Evolutionary conservation across 2,888 invertebrate species (phyloP).

Genomic region (Halictus quadricinctus): DNA sequence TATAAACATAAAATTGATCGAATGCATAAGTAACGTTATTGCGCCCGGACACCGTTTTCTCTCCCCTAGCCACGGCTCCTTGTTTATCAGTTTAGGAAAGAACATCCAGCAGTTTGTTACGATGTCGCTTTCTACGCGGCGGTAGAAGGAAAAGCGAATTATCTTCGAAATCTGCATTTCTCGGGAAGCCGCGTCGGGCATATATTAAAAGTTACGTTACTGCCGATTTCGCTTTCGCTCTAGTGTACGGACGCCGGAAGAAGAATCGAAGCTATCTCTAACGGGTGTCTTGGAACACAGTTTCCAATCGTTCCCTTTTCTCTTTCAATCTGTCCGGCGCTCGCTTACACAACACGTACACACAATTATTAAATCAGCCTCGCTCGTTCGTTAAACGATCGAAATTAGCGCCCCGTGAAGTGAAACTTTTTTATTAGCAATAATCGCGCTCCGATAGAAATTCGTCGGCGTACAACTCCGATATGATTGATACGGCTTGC

Average conservation of each 20-base stretch:
- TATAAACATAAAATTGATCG: neutral
- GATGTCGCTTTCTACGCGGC: constrained; percentile 34
- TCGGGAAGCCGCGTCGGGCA: constrained; percentile 32
- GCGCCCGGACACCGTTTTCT: neutral
- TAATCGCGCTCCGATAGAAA: constrained; percentile 2
- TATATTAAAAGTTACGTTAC: constrained; percentile 50
- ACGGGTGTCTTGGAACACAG: constrained; percentile 38
- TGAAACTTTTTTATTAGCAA: constrained; percentile 3
- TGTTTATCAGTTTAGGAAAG: neutral
- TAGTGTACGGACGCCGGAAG: constrained; percentile 33
- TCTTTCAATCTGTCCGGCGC: neutral
- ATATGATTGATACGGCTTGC: constrained; percentile 68
- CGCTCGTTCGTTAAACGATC: neutral
- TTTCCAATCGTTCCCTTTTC: neutral
- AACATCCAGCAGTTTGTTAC: neutral
- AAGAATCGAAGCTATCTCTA: constrained; percentile 30
- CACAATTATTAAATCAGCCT: constrained; percentile 14
- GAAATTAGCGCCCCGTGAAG: neutral
- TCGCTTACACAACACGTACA: neutral
- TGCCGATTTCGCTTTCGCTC: constrained; percentile 57
- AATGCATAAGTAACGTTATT: neutral
- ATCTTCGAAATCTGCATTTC: constrained; percentile 44
- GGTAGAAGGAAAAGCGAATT: constrained; percentile 22
- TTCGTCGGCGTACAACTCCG: constrained; percentile 32
- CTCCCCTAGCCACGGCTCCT: neutral